phyloP scores from a whole-genome alignment of 2,113 vertebrate genomes.

The Malurus cyaneus region DNA sequence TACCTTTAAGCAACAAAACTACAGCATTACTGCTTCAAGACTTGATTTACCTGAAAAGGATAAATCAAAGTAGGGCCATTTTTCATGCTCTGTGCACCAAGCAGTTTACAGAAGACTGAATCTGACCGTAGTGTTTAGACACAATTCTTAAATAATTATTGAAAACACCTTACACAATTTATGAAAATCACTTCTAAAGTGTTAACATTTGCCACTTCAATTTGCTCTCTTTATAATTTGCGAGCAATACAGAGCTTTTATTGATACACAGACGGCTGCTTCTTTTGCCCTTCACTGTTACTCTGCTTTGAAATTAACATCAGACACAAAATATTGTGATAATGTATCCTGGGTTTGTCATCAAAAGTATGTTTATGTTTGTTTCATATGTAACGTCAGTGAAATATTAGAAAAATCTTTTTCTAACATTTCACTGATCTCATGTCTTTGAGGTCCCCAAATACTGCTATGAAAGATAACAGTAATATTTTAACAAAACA shows the following conservation, averaged over 20 bases:
- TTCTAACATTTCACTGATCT: background rate
- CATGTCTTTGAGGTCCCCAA: background rate
- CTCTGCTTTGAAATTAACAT: background rate
- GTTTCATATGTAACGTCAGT: background rate
- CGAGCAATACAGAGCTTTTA: accelerated
- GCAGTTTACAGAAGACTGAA: background rate
- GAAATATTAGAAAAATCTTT: too few relatives aligned
- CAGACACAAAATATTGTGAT: background rate
- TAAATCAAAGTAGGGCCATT: background rate
- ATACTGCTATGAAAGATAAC: background rate
- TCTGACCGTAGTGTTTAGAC: accelerated
- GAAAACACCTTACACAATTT: background rate
- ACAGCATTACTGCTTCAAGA: background rate
- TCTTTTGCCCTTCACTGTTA: background rate
- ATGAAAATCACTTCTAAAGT: background rate
- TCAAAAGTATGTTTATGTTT: background rate
- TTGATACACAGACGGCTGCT: accelerated
- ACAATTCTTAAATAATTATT: background rate
- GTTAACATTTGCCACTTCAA: background rate
- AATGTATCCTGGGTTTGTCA: background rate
- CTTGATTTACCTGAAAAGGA: background rate
- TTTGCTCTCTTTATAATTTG: background rate
- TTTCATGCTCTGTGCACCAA: accelerated
- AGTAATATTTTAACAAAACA: background rate
- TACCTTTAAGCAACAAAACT: background rate